Conservation (phyloP, 2,113 vertebrate genomes). For the Cyanistes caeruleus region DNA sequence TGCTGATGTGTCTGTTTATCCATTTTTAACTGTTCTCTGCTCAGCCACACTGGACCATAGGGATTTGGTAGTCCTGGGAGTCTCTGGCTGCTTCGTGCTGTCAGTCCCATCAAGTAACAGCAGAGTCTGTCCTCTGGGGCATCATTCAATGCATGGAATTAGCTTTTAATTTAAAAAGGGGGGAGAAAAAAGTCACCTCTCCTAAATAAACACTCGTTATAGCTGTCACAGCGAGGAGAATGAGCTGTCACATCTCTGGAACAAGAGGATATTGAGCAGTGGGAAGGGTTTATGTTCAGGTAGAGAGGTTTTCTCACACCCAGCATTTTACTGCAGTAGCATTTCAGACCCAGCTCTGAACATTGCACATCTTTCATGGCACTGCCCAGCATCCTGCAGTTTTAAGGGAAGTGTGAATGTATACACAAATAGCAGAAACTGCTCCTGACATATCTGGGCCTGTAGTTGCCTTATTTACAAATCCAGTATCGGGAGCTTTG, state of each 20-base stretch:
- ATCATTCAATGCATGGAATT: constrained; percentile 9
- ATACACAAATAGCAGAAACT: background rate
- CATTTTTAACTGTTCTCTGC: background rate
- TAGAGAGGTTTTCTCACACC: background rate
- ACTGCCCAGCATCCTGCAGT: background rate
- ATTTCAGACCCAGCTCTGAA: background rate
- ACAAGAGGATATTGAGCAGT: background rate
- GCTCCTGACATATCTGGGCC: background rate
- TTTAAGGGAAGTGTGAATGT: background rate
- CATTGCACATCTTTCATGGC: background rate
- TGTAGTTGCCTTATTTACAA: background rate
- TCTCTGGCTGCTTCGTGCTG: background rate
- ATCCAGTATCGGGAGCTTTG: background rate
- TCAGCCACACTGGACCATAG: background rate
- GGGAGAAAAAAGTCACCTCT: background rate
- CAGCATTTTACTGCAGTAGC: background rate
- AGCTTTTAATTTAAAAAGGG: constrained; percentile 16
- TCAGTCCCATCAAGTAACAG: constrained; percentile 12
- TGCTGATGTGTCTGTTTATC: background rate
- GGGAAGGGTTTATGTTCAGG: background rate
- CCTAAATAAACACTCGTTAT: background rate
- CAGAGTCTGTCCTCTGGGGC: background rate
- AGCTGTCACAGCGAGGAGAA: constrained; percentile 6
- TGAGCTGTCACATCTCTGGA: background rate
- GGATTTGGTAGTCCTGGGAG: background rate